phyloP scores from a whole-genome alignment of 2,113 vertebrate species.

The Puma concolor region DNA sequence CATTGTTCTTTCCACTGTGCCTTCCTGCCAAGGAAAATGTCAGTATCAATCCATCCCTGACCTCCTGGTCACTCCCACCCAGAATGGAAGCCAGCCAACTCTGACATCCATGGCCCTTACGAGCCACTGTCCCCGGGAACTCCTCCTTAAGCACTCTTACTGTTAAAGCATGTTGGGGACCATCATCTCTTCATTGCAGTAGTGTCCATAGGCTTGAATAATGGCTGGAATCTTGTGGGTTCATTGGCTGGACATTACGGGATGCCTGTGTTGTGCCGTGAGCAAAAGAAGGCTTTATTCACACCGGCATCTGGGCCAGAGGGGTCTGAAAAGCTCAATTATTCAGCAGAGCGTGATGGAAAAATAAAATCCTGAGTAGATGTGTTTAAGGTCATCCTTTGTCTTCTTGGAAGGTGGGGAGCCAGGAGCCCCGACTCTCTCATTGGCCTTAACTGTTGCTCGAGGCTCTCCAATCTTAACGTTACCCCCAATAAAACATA shows the following conservation, averaged over 20 bases:
- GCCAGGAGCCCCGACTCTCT: background rate
- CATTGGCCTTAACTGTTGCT: background rate
- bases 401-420: background rate
- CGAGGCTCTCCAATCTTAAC: background rate
- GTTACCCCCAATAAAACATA: background rate
- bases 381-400: background rate
- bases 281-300: background rate
- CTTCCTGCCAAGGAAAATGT: background rate
- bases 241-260: accelerated
- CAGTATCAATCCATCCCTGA: background rate
- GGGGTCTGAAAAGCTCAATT: background rate
- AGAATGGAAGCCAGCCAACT: background rate
- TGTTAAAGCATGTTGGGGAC: background rate
- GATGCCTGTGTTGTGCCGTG: background rate
- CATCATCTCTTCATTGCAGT: background rate
- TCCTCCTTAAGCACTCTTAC: background rate
- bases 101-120: accelerated
- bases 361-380: background rate
- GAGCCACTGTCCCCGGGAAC: too few species aligned
- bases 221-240: background rate
- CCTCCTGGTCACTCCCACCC: background rate
- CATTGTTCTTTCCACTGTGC: background rate
- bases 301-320: background rate
- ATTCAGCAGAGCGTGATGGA: background rate
- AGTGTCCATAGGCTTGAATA: background rate